phyloP scores from a whole-genome alignment of 30 jellyfish, hydroid and myxozoan genomes.

The Nemopilema nomurai region DNA sequence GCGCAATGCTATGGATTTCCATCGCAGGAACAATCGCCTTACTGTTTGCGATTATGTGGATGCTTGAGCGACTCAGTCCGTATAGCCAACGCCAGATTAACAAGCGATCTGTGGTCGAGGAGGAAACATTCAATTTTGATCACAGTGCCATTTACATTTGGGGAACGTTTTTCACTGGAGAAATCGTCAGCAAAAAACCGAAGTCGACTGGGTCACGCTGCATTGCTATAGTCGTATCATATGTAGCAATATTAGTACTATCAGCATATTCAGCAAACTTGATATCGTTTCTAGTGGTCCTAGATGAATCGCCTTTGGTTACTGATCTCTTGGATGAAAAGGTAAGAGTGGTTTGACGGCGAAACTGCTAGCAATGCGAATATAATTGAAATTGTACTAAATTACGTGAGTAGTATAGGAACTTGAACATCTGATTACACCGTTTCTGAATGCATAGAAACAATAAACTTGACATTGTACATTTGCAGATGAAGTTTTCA shows the following conservation, averaged over 20 bases:
- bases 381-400: no score
- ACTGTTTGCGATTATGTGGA: not conserved
- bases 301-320: not conserved
- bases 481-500: no score
- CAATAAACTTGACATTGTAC: no score
- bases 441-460: no score
- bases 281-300: not conserved
- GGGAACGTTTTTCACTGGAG: slow-evolving; percentile 13
- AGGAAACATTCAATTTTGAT: not conserved
- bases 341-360: no score
- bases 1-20: not conserved
- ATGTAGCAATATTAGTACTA: not conserved
- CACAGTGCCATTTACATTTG: slow-evolving; percentile 6
- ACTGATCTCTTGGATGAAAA: not conserved
- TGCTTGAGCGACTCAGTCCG: not conserved
- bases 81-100: not conserved
- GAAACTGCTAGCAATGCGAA: no score
- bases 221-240: not conserved
- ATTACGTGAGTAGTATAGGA: no score
- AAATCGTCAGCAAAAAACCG: slow-evolving; percentile 2
- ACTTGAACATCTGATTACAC: no score
- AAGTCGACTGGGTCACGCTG: not conserved
- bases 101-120: not conserved
- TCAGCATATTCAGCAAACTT: slow-evolving; percentile 1
- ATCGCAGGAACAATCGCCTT: not conserved